phyloP scores from a whole-genome alignment of 2,113 vertebrate genomes.

The Empidonax alnorum region DNA sequence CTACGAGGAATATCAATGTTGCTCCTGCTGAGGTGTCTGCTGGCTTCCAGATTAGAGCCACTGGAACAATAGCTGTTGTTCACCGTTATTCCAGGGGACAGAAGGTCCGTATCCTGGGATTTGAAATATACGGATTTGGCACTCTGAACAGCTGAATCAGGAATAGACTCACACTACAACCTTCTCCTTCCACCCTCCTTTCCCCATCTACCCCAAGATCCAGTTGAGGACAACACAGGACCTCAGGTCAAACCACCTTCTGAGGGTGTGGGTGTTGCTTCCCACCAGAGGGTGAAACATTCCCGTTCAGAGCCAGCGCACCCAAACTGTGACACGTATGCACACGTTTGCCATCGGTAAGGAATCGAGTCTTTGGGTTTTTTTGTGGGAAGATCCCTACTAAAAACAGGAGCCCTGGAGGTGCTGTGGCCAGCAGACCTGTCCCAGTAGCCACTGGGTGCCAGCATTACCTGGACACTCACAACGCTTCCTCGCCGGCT shows the following conservation, averaged over 20 bases:
- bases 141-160: not conserved
- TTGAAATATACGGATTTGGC: not conserved
- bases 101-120: conserved; percentile 89
- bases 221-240: not conserved
- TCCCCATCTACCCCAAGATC: not conserved
- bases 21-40: conserved; percentile 92
- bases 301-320: not conserved
- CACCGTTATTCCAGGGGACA: conserved; percentile 87
- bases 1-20: conserved; percentile 92
- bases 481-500: conserved; percentile 88
- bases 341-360: not conserved
- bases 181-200: not conserved
- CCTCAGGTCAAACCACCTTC: not conserved
- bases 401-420: not conserved
- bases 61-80: conserved; percentile 81
- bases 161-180: not conserved
- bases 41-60: conserved; percentile 85
- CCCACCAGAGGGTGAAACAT: not conserved
- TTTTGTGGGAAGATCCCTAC: not conserved
- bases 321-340: not conserved
- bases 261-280: not conserved
- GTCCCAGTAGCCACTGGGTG: not conserved
- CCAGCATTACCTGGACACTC: conserved; percentile 86
- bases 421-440: not conserved
- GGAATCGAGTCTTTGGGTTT: not conserved